phyloP scores from a whole-genome alignment of 2,113 vertebrate species.

The Nothocercus julius region DNA sequence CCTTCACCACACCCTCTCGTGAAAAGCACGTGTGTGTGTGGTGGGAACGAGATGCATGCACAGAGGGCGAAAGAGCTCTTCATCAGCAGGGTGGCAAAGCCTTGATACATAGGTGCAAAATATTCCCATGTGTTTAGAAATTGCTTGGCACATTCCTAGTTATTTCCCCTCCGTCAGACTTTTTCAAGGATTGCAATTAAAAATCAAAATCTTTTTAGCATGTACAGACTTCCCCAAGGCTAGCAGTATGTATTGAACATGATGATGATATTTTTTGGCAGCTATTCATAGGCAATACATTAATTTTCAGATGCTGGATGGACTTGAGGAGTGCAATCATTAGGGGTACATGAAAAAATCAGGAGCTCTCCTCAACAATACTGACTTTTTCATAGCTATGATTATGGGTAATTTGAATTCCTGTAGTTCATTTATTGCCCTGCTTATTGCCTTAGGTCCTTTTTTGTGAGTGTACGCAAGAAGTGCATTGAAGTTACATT shows the following conservation, averaged over 20 bases:
- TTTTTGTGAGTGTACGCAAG: background rate
- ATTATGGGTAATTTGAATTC: slow-evolving; percentile 54
- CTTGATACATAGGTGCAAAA: slow-evolving; percentile 58
- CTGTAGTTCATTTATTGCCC: background rate
- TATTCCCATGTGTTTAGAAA: slow-evolving; percentile 59
- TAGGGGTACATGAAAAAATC: slow-evolving; percentile 12
- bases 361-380: slow-evolving; percentile 30
- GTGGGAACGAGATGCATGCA: background rate
- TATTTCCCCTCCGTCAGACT: slow-evolving; percentile 63
- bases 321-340: slow-evolving; percentile 47
- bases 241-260: slow-evolving; percentile 56
- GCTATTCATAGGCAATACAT: slow-evolving; percentile 65
- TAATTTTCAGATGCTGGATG: slow-evolving; percentile 75
- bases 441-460: background rate
- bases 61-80: slow-evolving; percentile 26
- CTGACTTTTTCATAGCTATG: background rate
- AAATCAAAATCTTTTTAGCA: slow-evolving; percentile 76
- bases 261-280: slow-evolving; percentile 73
- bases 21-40: background rate
- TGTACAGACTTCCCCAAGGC: slow-evolving; percentile 68
- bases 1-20: slow-evolving; percentile 23
- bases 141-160: slow-evolving; percentile 55
- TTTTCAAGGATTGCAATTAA: slow-evolving; percentile 74
- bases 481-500: slow-evolving; percentile 30
- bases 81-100: slow-evolving; percentile 57